Conservation (phyloP, 2,888 invertebrate species). For the Smittia aterrima region DNA sequence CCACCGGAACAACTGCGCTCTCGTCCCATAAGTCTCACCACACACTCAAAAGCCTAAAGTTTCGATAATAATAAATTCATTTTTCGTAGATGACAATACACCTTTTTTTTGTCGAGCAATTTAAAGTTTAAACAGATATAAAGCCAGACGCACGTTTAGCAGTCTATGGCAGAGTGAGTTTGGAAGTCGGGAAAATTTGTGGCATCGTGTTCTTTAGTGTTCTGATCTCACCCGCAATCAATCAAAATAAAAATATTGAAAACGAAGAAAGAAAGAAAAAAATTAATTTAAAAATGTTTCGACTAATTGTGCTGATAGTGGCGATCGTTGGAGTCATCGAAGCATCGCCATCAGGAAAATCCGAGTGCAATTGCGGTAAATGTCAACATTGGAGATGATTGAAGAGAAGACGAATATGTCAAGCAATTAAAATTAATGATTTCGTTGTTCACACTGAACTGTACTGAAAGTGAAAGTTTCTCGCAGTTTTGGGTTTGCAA, state of each 20-base stretch:
- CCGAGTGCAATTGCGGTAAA: constrained; percentile 38
- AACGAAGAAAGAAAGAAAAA: not conserved
- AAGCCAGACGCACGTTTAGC: constrained; percentile 36
- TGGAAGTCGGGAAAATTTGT: constrained; percentile 16
- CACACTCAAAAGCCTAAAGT: not conserved
- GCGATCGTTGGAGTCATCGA: not conserved
- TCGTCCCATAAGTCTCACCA: constrained; percentile 19
- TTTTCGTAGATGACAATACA: constrained; percentile 34
- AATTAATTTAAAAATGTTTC: not conserved
- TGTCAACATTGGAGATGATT: not conserved
- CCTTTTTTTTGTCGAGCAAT: constrained; percentile 34
- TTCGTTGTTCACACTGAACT: not conserved
- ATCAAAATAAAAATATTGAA: not conserved
- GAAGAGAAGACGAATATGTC: not conserved
- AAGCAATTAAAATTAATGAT: not conserved
- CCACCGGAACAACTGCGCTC: constrained; percentile 17
- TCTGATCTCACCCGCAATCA: not conserved
- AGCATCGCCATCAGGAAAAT: not conserved
- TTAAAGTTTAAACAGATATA: constrained; percentile 41
- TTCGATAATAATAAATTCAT: constrained; percentile 23
- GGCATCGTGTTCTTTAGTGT: not conserved
- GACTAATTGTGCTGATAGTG: not conserved
- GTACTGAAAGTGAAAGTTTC: constrained; percentile 23
- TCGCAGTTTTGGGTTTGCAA: constrained; percentile 17
- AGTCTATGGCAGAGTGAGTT: constrained; percentile 31